Base-by-base conservation (phyloP, 1,140 invertebrate genomes). In the Megalopta genalis region DNA sequence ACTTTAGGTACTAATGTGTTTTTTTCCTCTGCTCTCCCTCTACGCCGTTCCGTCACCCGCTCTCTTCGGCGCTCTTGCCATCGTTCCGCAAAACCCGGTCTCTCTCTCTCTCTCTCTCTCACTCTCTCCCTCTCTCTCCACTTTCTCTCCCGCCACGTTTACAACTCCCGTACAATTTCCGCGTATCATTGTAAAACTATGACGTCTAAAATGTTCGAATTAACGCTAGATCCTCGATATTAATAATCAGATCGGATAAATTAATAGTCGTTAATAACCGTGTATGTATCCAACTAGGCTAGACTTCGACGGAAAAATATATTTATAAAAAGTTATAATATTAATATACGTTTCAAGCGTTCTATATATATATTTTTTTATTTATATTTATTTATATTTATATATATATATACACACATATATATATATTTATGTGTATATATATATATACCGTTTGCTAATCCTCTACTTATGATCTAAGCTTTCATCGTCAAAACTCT, bases 281-380 rank as follows among this genome's bases (percentile, higher is more conserved):
- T 90, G 89, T 91, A 90, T 90, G 88, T 91, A 82, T 91, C 90
- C 92, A 93, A 91, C 90, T 92, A 92, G 88, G 90, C 91, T 93
- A 93, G 89, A 93, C 89, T 93, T 90, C 91, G 92, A 93, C 92
- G 91, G 88, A 93, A 93, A 93, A 93, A 93, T 93, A 93, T 93
- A 93, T 93, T 92, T 93, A 92, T 93, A 93, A 93, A 92, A 93
- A 93, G 91, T 92, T 92, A 92, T 91, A 91, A 91, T 93, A 90
- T 91, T 85, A 87, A 90, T 91, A 90, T 89, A 90, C 86, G 90
- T 89, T 92, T 90, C 88, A 92, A 92, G 91, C 91, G 88, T 91
- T 90, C 89, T 90, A 89, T 88, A 88, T 90, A 89, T 86, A 80
- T 84, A 59, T 85, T 73, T 74, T 85, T 67, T 84, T 76, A 65